Base-by-base conservation (phyloP, 1,140 invertebrate genomes). In the Atopsyche davidsoni region DNA sequence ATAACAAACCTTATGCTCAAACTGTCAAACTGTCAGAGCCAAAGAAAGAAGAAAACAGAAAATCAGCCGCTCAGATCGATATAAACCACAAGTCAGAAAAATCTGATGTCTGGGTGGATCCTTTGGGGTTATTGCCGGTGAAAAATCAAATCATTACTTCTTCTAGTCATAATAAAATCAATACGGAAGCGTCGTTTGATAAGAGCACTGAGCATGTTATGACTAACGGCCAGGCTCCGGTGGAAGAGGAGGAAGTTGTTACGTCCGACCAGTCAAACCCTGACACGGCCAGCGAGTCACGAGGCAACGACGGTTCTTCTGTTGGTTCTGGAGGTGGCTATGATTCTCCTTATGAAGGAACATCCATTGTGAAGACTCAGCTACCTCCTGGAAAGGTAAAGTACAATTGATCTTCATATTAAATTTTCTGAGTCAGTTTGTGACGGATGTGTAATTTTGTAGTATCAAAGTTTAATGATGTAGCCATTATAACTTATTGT, bases 321-420 rank as follows among this genome's bases (percentile, higher is more conserved):
- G 51, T 58, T 13, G 56, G 56, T 23, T 64, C 69, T 1, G 69
- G 69, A 17, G 69, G 70, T 36, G 70, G 72, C 51, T 68, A 63
- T 24, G 61, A 64, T 17, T 62, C 66, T 3, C 60, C 64, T 10
- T 66, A 65, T 3, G 75, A 79, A 46, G 81, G 78, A 55, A 75
- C 69, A 52, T 72, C 75, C n/a, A 59, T 80, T 35, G 77, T 85
- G 6, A 78, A 78, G 52, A 79, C 79, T 1, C 79, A 82, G 58
- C 60, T 85, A 51, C 79, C 83, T 24, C 76, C 82, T 13, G 84
- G 82, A 47, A 85, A 83, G 70, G 82, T 82, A 55, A 36, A 32
- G 2, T n/a, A n/a, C n/a, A n/a, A n/a, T 21, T 46, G 19, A 2
- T 46, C 17, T 46, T 46, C n/a, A 9, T 6, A 10, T 21, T 41